A percentile compares a stretch with the other conserved stretches of the same genome.
These are phyloP conservation scores for Malurus splendens DNA, from an alignment of 2,797 vertebrate genomes.

Conservation along the genomic window DNA sequence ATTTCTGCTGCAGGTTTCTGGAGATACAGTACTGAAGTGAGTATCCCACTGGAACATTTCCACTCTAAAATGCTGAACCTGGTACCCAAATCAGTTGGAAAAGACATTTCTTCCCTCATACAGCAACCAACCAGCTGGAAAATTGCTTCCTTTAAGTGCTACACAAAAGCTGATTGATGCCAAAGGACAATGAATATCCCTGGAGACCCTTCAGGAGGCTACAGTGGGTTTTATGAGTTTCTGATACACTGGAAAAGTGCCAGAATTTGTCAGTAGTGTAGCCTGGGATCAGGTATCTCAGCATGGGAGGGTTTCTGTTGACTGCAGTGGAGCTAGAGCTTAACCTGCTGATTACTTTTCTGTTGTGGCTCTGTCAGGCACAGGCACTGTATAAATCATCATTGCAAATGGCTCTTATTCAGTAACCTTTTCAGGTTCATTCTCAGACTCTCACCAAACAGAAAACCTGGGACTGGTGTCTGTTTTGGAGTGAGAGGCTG, in stretches of 20 bases:
- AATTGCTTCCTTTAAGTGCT: not conserved
- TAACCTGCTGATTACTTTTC: not conserved
- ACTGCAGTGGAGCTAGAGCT: not conserved
- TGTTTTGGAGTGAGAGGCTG: not conserved
- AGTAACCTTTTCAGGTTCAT: not conserved
- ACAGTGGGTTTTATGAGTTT: not conserved
- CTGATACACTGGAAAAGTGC: not conserved
- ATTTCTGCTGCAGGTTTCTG: not conserved
- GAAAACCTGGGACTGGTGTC: not conserved
- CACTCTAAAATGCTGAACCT: not conserved
- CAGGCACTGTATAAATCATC: not conserved
- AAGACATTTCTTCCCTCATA: not conserved
- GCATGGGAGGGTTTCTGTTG: not conserved
- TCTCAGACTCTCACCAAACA: not conserved
- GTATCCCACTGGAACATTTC: not conserved
- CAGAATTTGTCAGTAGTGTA: not conserved
- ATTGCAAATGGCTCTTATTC: not conserved
- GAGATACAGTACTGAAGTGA: not conserved
- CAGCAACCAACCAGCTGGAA: constrained; percentile 21
- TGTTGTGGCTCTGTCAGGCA: fast-evolving
- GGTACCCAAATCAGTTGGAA: not conserved
- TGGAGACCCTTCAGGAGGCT: not conserved
- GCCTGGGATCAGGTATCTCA: not conserved
- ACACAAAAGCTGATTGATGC: not conserved
- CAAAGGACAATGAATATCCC: not conserved